Evolutionary conservation across 1,140 invertebrate species (phyloP).

Genomic region (Dendroctonus valens): DNA sequence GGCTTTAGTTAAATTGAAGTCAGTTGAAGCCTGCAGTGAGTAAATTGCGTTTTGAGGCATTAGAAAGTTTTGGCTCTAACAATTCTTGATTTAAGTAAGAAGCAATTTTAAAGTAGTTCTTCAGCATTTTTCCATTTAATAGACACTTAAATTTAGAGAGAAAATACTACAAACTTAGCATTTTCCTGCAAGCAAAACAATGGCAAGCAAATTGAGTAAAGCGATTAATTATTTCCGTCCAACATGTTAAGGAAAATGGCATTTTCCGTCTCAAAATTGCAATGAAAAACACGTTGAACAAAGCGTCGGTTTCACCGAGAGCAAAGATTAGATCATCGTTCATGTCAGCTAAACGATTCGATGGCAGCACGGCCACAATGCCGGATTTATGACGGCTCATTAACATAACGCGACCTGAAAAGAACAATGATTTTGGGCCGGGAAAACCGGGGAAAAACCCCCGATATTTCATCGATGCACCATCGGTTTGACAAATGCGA

Average conservation of each 20-base stretch:
- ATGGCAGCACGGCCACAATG: constrained; percentile 29
- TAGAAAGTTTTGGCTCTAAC: no score
- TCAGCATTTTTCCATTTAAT: no score
- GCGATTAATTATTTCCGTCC: neutral
- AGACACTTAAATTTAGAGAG: neutral
- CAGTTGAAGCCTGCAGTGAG: no score
- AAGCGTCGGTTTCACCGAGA: constrained; percentile 6
- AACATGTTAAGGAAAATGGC: constrained; percentile 1
- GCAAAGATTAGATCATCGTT: constrained; percentile 27
- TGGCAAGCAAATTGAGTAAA: neutral
- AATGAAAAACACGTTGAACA: constrained; percentile 5
- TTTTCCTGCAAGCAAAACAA: neutral
- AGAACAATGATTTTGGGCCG: constrained; percentile 31
- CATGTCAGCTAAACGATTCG: constrained; percentile 28
- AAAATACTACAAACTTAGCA: neutral
- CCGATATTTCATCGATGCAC: constrained; percentile 43
- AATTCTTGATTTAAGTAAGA: no score
- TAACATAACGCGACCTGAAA: constrained; percentile 30
- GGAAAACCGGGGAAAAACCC: constrained; percentile 34
- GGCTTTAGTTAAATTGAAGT: no score
- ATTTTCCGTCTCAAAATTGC: neutral
- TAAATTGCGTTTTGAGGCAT: no score
- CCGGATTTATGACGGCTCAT: constrained; percentile 33
- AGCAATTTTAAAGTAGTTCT: no score
- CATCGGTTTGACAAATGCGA: constrained; percentile 43